A percentile compares a stretch with the other conserved stretches of the same genome.
These are phyloP conservation scores for Rhogogaster chlorosoma DNA, from an alignment of 2,888 invertebrate species.

Conservation along the genomic window DNA sequence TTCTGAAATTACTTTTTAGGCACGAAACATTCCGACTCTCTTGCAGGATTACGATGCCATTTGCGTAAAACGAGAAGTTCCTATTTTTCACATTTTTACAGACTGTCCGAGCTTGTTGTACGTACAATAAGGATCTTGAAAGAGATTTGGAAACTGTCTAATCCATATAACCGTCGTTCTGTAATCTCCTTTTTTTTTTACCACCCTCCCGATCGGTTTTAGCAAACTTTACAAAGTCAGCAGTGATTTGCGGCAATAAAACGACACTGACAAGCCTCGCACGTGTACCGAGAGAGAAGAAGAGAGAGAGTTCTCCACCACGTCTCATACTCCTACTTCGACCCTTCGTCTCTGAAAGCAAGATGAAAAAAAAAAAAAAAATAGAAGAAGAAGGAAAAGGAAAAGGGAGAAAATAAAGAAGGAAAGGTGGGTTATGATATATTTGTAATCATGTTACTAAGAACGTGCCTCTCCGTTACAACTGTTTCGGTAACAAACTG, in stretches of 20 bases:
- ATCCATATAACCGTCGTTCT: not conserved
- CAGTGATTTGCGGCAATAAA: constrained; percentile 75
- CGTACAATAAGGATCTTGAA: not conserved
- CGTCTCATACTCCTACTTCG: not conserved
- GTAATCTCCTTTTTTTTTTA: not conserved
- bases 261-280: constrained; percentile 73
- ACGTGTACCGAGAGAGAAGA: constrained; percentile 68
- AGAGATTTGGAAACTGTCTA: not conserved
- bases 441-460: constrained; percentile 76
- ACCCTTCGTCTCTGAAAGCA: constrained; percentile 35
- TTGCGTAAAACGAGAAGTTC: constrained; percentile 56
- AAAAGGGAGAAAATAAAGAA: not conserved
- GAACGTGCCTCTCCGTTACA: constrained; percentile 76
- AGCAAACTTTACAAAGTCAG: constrained; percentile 43
- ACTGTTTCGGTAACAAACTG: constrained; percentile 74
- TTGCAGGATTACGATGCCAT: constrained; percentile 68
- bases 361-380: not conserved
- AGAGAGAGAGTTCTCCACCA: constrained; percentile 34
- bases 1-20: constrained; percentile 65
- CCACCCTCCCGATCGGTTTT: not conserved
- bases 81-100: constrained; percentile 26
- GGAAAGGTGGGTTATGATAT: constrained; percentile 71
- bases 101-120: not conserved
- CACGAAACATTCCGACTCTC: constrained; percentile 60
- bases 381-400: too few species aligned